A percentile compares a stretch with the other conserved stretches of the same genome.
phyloP scores from a whole-genome alignment of 2,888 invertebrate species.

The Hirtodrosophila trivittata region DNA sequence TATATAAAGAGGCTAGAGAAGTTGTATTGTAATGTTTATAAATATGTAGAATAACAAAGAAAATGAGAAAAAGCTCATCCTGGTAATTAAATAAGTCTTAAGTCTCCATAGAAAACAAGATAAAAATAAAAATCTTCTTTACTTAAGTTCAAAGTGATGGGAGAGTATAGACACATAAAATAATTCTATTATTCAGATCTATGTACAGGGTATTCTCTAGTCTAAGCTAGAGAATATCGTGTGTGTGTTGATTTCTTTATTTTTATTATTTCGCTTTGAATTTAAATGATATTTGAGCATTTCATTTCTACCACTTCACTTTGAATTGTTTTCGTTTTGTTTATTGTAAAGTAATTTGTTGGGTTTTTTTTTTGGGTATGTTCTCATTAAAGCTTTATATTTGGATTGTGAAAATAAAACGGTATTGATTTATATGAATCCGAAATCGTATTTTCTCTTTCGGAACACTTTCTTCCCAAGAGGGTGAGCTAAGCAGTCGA shows the following conservation, averaged over 20 bases:
- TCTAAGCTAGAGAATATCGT: not conserved
- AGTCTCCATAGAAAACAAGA: too few species aligned
- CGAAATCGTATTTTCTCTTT: slow-evolving; percentile 1
- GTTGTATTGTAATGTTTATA: too few species aligned
- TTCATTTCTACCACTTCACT: slow-evolving; percentile 23
- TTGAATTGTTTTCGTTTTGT: not conserved
- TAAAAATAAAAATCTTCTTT: too few species aligned
- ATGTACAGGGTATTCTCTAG: too few species aligned
- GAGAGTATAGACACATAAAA: too few species aligned
- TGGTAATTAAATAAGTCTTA: too few species aligned
- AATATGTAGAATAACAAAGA: too few species aligned
- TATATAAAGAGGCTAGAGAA: too few species aligned
- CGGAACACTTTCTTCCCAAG: slow-evolving; percentile 19
- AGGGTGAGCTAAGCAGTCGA: not conserved
- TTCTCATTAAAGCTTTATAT: not conserved
- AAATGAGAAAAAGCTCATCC: too few species aligned
- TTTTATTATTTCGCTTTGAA: slow-evolving; percentile 3
- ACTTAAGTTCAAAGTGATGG: too few species aligned
- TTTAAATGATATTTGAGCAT: slow-evolving; percentile 5
- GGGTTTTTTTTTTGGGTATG: slow-evolving; percentile 16
- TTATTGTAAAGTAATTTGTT: slow-evolving; percentile 17
- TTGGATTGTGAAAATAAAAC: slow-evolving; percentile 10
- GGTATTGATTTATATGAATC: slow-evolving; percentile 2
- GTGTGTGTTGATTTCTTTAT: slow-evolving; percentile 5
- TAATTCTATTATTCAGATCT: too few species aligned